Base-by-base conservation (phyloP, 2,113 vertebrate genomes). In the Cryptotis parvus region DNA sequence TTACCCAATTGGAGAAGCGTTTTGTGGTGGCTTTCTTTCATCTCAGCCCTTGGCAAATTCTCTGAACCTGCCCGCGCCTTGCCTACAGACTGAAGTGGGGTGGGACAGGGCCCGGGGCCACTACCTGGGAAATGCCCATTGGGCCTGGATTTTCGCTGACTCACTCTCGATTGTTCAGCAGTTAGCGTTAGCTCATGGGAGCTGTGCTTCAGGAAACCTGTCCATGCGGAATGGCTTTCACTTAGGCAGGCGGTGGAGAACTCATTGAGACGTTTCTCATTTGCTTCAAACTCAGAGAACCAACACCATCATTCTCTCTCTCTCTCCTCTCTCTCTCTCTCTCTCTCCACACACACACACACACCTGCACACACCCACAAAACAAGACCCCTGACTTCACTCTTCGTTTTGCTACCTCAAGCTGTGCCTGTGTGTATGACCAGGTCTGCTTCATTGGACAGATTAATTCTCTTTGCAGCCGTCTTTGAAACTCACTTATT, bases 1-100 rank as follows among this genome's bases (percentile, higher is more conserved):
- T 84, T 91, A 43, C 82, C 58, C 81, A 26, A 6, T 58, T 7
- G 26, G 82, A 76, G 84, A 73, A 70, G 77, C 2, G 4, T 90
- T 94, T 79, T 88, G 79, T 91, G 29, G 86, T 29, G 12, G 45
- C 9, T 82, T 80, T 73, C 90, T 94, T 93, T 91, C 33, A 79
- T 79, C 68, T 90, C 24, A 2, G 43, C 12, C 55, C 0, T 33
- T 70, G 77, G 81, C 63, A 74, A 77, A 58, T 75, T 85, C 88
- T 72, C 87, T 24, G 75, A 66, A 27, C 84, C 74, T 69, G 43
- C 84, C 61, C 63, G 66, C 52, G 8, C 78, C 39, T 2, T 49
- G 45, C 83, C 75, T 72, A 9, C 94, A 66, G 75, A 79, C 4
- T 70, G 66, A 7, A 69, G 66, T 11, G 55, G 18, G 3, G 29